These are phyloP conservation scores for Poecilia picta DNA, from an alignment of 2,797 vertebrate genomes.

Conservation along the genomic window DNA sequence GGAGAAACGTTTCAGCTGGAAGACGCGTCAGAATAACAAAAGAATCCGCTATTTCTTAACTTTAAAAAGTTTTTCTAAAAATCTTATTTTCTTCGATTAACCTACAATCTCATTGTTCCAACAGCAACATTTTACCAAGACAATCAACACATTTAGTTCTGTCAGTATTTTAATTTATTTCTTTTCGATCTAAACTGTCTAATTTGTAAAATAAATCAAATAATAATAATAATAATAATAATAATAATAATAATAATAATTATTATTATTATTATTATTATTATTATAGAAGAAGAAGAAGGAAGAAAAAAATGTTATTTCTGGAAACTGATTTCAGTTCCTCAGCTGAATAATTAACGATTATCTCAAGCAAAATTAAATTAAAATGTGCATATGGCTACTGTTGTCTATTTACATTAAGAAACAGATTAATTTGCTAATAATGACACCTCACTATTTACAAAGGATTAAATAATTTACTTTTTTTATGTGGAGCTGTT, in stretches of 20 bases:
- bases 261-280: too few relatives aligned
- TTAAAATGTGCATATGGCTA: not conserved
- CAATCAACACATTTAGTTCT: too few relatives aligned
- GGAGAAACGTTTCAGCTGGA: not conserved
- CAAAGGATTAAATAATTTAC: not conserved
- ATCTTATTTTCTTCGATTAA: not conserved
- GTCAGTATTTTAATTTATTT: too few relatives aligned
- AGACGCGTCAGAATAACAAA: not conserved
- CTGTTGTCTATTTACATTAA: not conserved
- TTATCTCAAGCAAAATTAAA: not conserved
- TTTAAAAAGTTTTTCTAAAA: not conserved
- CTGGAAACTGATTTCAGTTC: not conserved
- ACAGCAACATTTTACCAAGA: too few relatives aligned
- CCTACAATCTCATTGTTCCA: too few relatives aligned
- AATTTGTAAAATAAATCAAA: not conserved
- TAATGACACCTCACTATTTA: not conserved
- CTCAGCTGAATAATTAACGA: not conserved
- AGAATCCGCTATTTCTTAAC: not conserved
- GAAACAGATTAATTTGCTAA: not conserved
- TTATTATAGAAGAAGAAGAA: too few relatives aligned
- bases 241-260: too few relatives aligned
- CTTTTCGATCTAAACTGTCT: not conserved
- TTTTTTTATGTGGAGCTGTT: not conserved
- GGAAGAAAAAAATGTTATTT: not conserved
- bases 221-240: too few relatives aligned